A percentile compares a stretch with the other conserved stretches of the same genome.
phyloP scores from a whole-genome alignment of 2,888 invertebrate genomes.

The Sphaeridia pumilis region DNA sequence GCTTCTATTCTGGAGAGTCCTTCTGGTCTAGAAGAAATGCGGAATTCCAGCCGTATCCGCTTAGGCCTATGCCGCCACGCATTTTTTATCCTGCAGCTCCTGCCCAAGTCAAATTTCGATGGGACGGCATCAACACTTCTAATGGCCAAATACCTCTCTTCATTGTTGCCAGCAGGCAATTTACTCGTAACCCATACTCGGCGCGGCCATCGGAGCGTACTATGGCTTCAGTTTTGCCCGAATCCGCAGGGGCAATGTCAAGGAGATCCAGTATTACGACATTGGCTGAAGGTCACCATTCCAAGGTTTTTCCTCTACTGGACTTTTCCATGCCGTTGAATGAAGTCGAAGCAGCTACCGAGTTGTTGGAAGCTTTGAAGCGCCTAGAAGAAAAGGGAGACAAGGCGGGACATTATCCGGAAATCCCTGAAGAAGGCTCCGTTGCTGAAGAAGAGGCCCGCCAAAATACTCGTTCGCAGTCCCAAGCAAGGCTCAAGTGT shows the following conservation, averaged over 20 bases:
- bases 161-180: conserved; percentile 30
- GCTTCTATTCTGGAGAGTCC: conserved; percentile 30
- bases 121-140: conserved; percentile 19
- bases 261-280: conserved; percentile 15
- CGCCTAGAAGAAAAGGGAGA: conserved; percentile 27
- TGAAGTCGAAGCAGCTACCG: conserved; percentile 30
- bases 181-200: conserved; percentile 33
- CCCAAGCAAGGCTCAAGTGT: too few relatives aligned
- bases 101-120: conserved; percentile 25
- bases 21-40: conserved; percentile 29
- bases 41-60: conserved; percentile 27
- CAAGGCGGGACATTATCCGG: background rate
- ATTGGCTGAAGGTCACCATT: conserved; percentile 2
- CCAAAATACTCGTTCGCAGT: background rate
- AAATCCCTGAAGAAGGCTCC: conserved; percentile 12
- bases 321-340: conserved; percentile 23
- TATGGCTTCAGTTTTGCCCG: background rate
- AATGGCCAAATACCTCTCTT: conserved; percentile 30
- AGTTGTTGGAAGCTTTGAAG: conserved; percentile 29
- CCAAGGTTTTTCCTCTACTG: conserved; percentile 6
- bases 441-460: background rate
- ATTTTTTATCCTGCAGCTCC: conserved; percentile 33
- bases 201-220: conserved; percentile 26
- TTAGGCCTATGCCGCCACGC: conserved; percentile 32
- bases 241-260: background rate